These are phyloP conservation scores for Blastomussa wellsi DNA, from an alignment of 92 coral and sea anemone species.

Conservation along the genomic window DNA sequence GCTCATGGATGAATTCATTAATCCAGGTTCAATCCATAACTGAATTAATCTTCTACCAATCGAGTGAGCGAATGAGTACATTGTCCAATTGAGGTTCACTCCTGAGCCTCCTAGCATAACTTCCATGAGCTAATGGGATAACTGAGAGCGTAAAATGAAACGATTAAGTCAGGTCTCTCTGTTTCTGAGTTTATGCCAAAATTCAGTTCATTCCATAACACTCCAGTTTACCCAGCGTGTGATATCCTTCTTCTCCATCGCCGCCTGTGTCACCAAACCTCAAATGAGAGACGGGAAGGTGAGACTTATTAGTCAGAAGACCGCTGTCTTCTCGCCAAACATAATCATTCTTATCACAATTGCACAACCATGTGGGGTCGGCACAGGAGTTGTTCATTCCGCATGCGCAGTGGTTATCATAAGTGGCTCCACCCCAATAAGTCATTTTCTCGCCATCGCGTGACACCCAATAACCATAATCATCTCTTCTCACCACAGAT, in stretches of 20 bases:
- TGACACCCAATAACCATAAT: not conserved
- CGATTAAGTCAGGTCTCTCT: too few relatives aligned
- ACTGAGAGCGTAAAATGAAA: too few relatives aligned
- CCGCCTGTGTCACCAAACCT: constrained; percentile 41
- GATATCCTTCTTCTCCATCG: constrained; percentile 27
- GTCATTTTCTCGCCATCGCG: constrained; percentile 1
- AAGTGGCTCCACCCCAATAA: constrained; percentile 15
- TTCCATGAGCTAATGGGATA: too few relatives aligned
- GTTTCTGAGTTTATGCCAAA: not conserved
- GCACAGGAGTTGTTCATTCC: not conserved
- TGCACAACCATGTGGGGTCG: not conserved
- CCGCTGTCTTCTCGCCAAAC: constrained; percentile 42
- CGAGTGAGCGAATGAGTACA: too few relatives aligned
- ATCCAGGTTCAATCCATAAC: too few relatives aligned
- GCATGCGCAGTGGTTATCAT: not conserved
- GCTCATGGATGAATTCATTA: too few relatives aligned
- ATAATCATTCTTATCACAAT: constrained; percentile 33
- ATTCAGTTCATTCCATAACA: constrained; percentile 22
- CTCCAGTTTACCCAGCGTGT: constrained; percentile 43
- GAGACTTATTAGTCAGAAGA: constrained; percentile 22
- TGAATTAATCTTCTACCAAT: too few relatives aligned
- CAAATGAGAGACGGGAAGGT: constrained; percentile 44
- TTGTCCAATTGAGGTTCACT: too few relatives aligned
- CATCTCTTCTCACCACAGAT: not conserved
- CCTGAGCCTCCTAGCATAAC: too few relatives aligned